Evolutionary conservation across 2,888 invertebrate species (phyloP).

Genomic region (Hyalella azteca): DNA sequence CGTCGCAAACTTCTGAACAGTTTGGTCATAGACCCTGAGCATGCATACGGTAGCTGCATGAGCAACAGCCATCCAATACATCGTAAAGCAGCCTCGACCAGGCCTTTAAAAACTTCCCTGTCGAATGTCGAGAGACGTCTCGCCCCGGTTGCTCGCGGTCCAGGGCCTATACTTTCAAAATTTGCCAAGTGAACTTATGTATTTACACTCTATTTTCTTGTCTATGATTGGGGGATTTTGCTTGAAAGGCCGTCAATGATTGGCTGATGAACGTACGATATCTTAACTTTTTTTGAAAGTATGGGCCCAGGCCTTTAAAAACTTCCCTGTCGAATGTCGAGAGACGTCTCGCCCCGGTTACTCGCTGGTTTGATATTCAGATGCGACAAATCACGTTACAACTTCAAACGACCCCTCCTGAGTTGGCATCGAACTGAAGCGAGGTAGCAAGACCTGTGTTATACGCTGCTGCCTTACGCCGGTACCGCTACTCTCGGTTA

Average conservation of each 20-base stretch:
- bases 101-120: neutral
- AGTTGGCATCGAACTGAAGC: neutral
- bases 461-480: neutral
- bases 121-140: neutral
- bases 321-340: no score
- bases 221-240: no score
- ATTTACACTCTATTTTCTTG: no score
- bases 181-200: no score
- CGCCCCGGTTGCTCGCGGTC: neutral
- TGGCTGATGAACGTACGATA: no score
- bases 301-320: no score
- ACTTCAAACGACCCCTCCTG: constrained; percentile 16
- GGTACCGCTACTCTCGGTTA: neutral
- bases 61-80: neutral
- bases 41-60: no score
- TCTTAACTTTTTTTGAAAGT: no score
- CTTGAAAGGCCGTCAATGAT: no score
- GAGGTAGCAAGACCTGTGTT: neutral
- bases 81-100: neutral
- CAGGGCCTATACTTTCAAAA: no score
- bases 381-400: constrained; percentile 29
- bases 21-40: no score
- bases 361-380: constrained; percentile 18
- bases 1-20: no score
- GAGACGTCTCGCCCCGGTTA: neutral